Percentiles rank a stretch among this genome's conserved stretches.
These are phyloP conservation scores for Agelaius phoeniceus DNA, from an alignment of 2,113 vertebrate species.

Conservation along the genomic window DNA sequence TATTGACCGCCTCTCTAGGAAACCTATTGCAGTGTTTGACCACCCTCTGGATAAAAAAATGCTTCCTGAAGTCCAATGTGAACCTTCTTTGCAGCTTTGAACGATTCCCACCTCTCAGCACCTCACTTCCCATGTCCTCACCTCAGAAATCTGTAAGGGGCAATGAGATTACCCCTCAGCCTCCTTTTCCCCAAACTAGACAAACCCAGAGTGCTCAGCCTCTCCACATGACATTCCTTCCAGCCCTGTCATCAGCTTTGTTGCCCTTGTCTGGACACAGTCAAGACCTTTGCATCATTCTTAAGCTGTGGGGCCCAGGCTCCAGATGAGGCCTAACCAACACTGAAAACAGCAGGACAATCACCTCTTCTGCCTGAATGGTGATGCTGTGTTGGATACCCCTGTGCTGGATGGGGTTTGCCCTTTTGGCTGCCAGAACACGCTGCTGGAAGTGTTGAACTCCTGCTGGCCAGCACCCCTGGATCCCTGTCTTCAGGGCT, in stretches of 20 bases:
- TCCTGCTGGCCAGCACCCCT: not conserved
- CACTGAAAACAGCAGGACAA: not conserved
- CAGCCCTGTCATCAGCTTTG: not conserved
- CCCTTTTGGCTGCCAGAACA: not conserved
- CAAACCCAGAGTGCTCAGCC: not conserved
- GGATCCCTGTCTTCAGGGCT: not conserved
- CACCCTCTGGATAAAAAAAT: not conserved
- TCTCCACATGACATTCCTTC: not conserved
- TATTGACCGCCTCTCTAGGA: not conserved
- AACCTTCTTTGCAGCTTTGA: not conserved
- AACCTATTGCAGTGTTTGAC: not conserved
- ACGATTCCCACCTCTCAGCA: not conserved
- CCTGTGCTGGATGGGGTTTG: not conserved
- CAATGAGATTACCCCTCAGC: not conserved
- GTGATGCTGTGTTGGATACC: not conserved
- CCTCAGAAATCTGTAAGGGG: not conserved
- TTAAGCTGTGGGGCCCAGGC: not conserved
- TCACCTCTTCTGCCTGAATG: not conserved
- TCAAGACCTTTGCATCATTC: fast-evolving
- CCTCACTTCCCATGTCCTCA: not conserved
- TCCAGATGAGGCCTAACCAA: not conserved
- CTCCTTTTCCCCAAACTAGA: not conserved
- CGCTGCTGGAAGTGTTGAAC: not conserved
- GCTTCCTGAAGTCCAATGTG: not conserved
- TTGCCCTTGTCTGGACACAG: not conserved